Conservation (phyloP, 2,888 invertebrate genomes). For the Andrena flavipes region DNA sequence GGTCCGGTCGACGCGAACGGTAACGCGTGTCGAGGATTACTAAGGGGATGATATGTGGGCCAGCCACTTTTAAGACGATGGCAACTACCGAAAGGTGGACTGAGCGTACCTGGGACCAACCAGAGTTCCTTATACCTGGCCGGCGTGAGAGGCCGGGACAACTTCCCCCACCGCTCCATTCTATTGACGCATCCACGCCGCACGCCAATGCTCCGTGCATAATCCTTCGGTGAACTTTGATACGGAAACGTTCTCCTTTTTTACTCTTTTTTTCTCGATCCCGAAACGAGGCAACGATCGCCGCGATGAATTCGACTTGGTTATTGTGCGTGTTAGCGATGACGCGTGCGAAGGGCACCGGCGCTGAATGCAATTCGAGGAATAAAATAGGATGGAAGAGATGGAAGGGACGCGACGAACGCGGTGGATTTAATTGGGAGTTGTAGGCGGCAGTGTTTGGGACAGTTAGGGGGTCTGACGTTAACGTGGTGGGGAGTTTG, state of each 20-base stretch:
- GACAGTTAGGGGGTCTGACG: too few relatives aligned
- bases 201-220: not conserved
- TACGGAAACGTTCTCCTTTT: not conserved
- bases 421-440: too few relatives aligned
- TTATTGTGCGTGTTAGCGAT: too few relatives aligned
- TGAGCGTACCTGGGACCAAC: conserved; percentile 73
- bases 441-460: too few relatives aligned
- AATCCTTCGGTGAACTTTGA: conserved; percentile 39
- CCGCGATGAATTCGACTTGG: not conserved
- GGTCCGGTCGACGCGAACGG: conserved; percentile 24
- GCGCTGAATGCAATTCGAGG: too few relatives aligned
- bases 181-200: conserved; percentile 29
- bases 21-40: conserved; percentile 42
- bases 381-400: too few relatives aligned
- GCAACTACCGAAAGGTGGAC: conserved; percentile 75
- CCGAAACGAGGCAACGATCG: not conserved
- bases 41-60: conserved; percentile 57
- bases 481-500: too few relatives aligned
- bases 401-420: too few relatives aligned
- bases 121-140: conserved; percentile 76
- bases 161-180: conserved; percentile 47
- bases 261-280: not conserved
- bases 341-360: too few relatives aligned
- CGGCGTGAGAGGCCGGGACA: conserved; percentile 60
- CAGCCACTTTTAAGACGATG: conserved; percentile 37